A percentile compares a stretch with the other conserved stretches of the same genome.
Evolutionary conservation across 2,113 vertebrate genomes (phyloP).

Genomic region (Epinephelus cyanopodus): DNA sequence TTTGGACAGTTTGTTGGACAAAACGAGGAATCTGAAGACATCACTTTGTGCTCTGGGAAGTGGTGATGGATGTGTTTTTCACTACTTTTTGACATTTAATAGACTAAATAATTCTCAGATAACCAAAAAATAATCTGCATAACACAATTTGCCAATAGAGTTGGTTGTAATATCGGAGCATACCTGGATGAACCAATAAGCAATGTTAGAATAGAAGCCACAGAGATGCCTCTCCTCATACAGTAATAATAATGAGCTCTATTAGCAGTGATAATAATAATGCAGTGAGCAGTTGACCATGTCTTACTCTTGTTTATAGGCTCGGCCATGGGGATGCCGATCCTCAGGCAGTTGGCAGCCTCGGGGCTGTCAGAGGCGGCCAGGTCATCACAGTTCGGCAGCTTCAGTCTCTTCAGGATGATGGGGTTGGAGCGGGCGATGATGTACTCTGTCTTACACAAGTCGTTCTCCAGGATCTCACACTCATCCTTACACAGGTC

Average conservation of each 20-base stretch:
- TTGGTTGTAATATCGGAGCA: not conserved
- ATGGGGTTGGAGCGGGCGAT: conserved; percentile 97
- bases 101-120: not conserved
- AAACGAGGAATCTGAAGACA: not conserved
- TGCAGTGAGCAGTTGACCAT: not conserved
- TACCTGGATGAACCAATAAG: not conserved
- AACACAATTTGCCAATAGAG: not conserved
- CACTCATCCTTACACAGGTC: conserved; percentile 98
- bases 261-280: not conserved
- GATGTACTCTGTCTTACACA: conserved; percentile 98
- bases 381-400: conserved; percentile 98
- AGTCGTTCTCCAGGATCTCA: conserved; percentile 97
- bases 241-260: not conserved
- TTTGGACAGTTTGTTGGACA: not conserved
- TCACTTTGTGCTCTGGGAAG: not conserved
- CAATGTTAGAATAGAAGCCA: not conserved
- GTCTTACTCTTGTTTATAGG: conserved; percentile 97
- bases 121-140: not conserved
- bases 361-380: conserved; percentile 91
- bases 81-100: not conserved
- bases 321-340: conserved; percentile 97
- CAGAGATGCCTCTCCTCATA: not conserved
- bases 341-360: conserved; percentile 93
- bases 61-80: not conserved
- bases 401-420: conserved; percentile 96